Evolutionary conservation across 2,797 vertebrate species (phyloP), one percentile per base, ranked within the genome.

Genomic region (Momotus momota): DNA sequence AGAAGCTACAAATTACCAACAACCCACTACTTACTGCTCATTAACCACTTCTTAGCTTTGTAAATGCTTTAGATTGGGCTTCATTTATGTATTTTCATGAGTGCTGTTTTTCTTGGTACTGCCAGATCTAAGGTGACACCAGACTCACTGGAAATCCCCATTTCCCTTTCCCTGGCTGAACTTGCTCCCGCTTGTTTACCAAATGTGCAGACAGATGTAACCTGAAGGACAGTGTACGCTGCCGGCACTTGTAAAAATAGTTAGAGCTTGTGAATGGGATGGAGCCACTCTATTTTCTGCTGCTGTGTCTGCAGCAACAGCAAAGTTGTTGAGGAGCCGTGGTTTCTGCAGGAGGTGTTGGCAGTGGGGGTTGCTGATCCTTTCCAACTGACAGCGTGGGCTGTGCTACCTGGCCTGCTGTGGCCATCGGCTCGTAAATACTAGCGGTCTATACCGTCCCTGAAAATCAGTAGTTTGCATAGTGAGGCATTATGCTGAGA

Each of bases 1-100:
- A 81, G 66, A 51, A 78, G 33, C 55, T 85, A 75, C 72, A 92
- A 86, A 90, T 74, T 61, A 71, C 62, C 38, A 79, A 29, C 48
- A 66, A 54, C 31, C 35, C 52, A 23, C 66, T 74, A n/a, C 58
- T 81, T 70, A 48, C 92, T 54, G 57, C 80, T 81, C 3, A 0
- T 65, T 78, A 77, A 52, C 77, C 12, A 20, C 70, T 81, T 60
- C 65, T 69, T 73, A 54, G 57, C 66, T 62, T 41, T 75, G 41
- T 48, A 66, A 88, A 74, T 38, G 21, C 52, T 65, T 78, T 58
- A 74, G 57, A 38, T 26, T 40, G 31, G 43, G 46, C 62, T 71
- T 51, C 11, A 4, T 71, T 74, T 70, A 62, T 62, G 43, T 71
- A n/a, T 74, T 88, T 61, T 66, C 46, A 18, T 23, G 61, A 60